phyloP scores from a whole-genome alignment of 2,888 invertebrate genomes.

The Idaea dimidiata region DNA sequence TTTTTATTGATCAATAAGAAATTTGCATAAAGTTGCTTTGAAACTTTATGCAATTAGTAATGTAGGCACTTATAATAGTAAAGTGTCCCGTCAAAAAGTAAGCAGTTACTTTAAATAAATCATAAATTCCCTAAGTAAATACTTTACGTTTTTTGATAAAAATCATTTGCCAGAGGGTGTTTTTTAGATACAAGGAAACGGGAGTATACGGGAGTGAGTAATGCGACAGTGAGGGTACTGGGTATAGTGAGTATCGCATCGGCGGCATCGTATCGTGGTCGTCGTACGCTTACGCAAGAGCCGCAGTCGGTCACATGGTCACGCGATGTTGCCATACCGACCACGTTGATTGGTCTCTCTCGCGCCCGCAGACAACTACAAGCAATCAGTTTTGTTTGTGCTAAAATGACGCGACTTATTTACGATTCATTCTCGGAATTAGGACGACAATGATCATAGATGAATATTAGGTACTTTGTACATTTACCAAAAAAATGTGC shows the following conservation, averaged over 20 bases:
- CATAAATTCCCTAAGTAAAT: too few relatives aligned
- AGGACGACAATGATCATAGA: conserved; percentile 54
- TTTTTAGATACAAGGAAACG: background rate
- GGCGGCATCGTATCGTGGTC: conserved; percentile 52
- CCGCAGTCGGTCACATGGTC: conserved; percentile 73
- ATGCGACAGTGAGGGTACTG: conserved; percentile 39
- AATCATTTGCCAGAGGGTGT: background rate
- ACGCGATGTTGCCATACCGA: conserved; percentile 71
- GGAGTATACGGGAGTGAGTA: conserved; percentile 17
- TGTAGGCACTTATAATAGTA: too few relatives aligned
- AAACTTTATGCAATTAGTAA: too few relatives aligned
- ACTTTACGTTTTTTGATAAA: background rate
- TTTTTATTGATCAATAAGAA: too few relatives aligned
- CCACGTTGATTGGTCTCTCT: conserved; percentile 55
- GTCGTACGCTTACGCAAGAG: conserved; percentile 77
- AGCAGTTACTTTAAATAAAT: too few relatives aligned
- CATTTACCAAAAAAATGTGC: background rate
- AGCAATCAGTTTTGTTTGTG: conserved; percentile 73
- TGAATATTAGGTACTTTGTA: conserved; percentile 26
- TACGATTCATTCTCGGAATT: conserved; percentile 68
- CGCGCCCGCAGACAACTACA: conserved; percentile 57
- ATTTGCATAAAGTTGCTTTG: too few relatives aligned
- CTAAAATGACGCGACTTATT: conserved; percentile 72
- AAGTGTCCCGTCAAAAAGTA: too few relatives aligned
- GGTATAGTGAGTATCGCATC: too few relatives aligned